A percentile compares a stretch with the other conserved stretches of the same genome.
Evolutionary conservation across 1,140 invertebrate species (phyloP).

Genomic region (Zaprionus vittiger): DNA sequence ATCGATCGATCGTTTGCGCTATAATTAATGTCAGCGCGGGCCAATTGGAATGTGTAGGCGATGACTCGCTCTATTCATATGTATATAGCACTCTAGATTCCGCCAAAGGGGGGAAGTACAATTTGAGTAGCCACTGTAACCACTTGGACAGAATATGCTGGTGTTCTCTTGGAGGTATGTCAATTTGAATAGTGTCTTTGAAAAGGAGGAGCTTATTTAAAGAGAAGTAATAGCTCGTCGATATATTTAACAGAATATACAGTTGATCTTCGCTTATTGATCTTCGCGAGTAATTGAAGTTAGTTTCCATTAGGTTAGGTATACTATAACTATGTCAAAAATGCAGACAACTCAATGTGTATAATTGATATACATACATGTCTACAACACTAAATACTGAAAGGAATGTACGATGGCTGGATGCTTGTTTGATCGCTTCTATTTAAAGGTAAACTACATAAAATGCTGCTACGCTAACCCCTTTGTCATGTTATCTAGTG

Average conservation of each 20-base stretch:
- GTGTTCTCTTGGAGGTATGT: background rate
- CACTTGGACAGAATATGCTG: background rate
- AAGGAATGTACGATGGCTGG: too few species aligned
- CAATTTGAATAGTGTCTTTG: background rate
- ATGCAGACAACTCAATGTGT: too few species aligned
- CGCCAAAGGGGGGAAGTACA: background rate
- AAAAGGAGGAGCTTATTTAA: too few species aligned
- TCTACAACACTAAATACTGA: too few species aligned
- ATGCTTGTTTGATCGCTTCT: too few species aligned
- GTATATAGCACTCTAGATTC: background rate
- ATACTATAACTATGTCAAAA: too few species aligned
- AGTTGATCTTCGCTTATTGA: background rate
- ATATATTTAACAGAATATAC: background rate
- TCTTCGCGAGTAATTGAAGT: background rate
- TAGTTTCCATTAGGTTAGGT: background rate
- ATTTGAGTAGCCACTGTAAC: background rate
- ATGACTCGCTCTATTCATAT: conserved; percentile 14
- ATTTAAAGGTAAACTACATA: too few species aligned
- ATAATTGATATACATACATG: too few species aligned
- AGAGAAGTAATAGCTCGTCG: background rate
- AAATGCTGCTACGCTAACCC: too few species aligned
- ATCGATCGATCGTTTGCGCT: conserved; percentile 82
- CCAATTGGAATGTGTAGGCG: conserved; percentile 77
- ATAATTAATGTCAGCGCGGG: conserved; percentile 77
- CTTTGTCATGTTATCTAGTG: too few species aligned